phyloP scores from a whole-genome alignment of 2,113 vertebrate species.

The Megaleporinus macrocephalus region DNA sequence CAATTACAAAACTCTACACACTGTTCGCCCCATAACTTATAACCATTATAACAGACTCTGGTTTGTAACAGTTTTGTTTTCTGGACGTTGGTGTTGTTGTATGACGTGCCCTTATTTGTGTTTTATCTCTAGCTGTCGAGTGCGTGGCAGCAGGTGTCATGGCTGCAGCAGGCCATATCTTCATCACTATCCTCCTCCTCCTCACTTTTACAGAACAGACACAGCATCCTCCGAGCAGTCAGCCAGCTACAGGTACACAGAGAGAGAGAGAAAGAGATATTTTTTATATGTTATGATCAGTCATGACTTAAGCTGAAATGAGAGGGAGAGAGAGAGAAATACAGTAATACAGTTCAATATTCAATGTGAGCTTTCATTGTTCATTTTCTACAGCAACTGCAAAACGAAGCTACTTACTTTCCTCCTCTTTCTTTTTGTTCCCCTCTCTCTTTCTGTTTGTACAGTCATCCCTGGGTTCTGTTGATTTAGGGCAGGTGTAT shows the following conservation, averaged over 20 bases:
- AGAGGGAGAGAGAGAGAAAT: too few species aligned
- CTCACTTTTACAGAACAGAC: slow-evolving; percentile 80
- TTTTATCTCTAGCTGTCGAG: slow-evolving; percentile 72
- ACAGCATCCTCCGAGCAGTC: slow-evolving; percentile 77
- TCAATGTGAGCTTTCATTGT: too few species aligned
- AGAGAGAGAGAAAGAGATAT: background rate
- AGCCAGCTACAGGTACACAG: slow-evolving; percentile 76
- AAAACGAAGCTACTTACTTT: slow-evolving; percentile 25
- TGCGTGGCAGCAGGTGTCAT: slow-evolving; percentile 78
- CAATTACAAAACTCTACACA: too few species aligned
- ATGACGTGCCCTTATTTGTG: background rate
- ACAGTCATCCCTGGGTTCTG: slow-evolving; percentile 73
- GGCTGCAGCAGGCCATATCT: slow-evolving; percentile 75
- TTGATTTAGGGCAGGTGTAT: slow-evolving; percentile 78
- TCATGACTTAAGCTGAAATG: too few species aligned
- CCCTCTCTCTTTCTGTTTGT: background rate
- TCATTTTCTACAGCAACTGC: background rate
- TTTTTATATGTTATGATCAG: too few species aligned
- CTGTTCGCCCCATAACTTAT: too few species aligned
- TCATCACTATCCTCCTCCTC: slow-evolving; percentile 77
- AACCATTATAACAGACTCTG: too few species aligned
- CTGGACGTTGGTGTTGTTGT: background rate
- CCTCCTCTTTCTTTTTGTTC: background rate
- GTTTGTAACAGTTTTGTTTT: background rate
- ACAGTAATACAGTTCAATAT: too few species aligned